Evolutionary conservation across 2,888 invertebrate species (phyloP).

Genomic region (Athrips mouffetella): DNA sequence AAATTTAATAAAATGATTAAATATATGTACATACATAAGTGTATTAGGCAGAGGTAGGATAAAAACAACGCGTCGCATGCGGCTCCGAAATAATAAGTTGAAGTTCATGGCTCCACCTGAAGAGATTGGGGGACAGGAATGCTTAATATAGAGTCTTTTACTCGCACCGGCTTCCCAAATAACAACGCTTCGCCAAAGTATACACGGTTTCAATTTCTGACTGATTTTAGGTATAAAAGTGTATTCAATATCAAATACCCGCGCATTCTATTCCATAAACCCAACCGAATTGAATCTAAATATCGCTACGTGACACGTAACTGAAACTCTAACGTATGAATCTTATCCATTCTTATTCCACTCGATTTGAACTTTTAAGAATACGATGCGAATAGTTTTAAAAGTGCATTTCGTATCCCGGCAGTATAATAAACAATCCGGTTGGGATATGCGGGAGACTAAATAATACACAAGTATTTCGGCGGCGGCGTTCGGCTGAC

Average conservation of each 20-base stretch:
- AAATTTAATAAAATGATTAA: slow-evolving; percentile 68
- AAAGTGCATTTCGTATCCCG: slow-evolving; percentile 14
- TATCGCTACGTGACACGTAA: slow-evolving; percentile 9
- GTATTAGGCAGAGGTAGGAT: slow-evolving; percentile 51
- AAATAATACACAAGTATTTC: slow-evolving; percentile 62
- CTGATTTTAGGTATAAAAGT: slow-evolving; percentile 26
- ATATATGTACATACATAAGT: slow-evolving; percentile 31
- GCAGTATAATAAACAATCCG: slow-evolving; percentile 30
- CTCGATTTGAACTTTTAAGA: slow-evolving; percentile 15
- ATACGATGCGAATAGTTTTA: slow-evolving; percentile 13
- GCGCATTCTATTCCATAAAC: neutral
- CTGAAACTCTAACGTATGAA: slow-evolving; percentile 8
- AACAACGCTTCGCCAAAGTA: slow-evolving; percentile 57
- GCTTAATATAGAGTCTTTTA: slow-evolving; percentile 76
- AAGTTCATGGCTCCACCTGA: slow-evolving; percentile 71
- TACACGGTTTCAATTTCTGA: slow-evolving; percentile 36
- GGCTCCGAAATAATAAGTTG: slow-evolving; percentile 71
- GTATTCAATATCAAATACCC: slow-evolving; percentile 8
- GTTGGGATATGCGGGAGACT: slow-evolving; percentile 37
- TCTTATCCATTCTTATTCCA: slow-evolving; percentile 12
- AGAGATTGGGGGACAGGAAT: slow-evolving; percentile 72
- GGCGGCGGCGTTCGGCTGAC: slow-evolving; percentile 65
- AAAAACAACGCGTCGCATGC: slow-evolving; percentile 60
- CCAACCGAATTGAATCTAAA: slow-evolving; percentile 2
- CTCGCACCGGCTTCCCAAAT: slow-evolving; percentile 69